Percentiles rank a stretch among this genome's conserved stretches.
Evolutionary conservation across 2,113 vertebrate genomes (phyloP).

Genomic region (Rousettus leschenaultii): DNA sequence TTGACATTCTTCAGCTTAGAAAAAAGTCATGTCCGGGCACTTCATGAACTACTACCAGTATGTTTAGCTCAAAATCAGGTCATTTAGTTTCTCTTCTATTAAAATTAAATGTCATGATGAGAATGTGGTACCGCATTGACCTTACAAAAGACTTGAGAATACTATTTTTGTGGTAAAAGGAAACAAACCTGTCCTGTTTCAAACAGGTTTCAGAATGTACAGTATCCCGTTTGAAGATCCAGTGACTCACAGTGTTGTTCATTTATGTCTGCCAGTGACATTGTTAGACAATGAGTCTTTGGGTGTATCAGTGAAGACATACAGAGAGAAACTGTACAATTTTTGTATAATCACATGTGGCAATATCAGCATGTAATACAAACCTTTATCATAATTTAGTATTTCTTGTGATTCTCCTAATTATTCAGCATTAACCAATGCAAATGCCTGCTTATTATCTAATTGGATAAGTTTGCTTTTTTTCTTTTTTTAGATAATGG

Average conservation of each 20-base stretch:
- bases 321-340: neutral
- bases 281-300: neutral
- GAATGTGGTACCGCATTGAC: neutral
- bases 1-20: neutral
- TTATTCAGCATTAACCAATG: slow-evolving; percentile 16
- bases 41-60: neutral
- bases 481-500: neutral
- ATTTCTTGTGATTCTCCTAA: slow-evolving; percentile 27
- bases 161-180: slow-evolving; percentile 35
- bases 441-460: slow-evolving; percentile 5
- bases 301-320: neutral
- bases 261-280: neutral
- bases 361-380: neutral
- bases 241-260: neutral
- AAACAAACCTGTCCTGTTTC: neutral
- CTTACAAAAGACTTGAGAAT: slow-evolving; percentile 40
- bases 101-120: slow-evolving; percentile 58
- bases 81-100: slow-evolving; percentile 58
- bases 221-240: neutral
- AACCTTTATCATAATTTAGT: neutral
- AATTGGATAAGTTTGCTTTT: neutral
- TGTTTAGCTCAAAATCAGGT: neutral
- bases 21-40: neutral
- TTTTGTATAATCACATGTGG: slow-evolving; percentile 13
- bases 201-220: slow-evolving; percentile 21